A percentile compares a stretch with the other conserved stretches of the same genome.
These are phyloP conservation scores for Papilio xuthus DNA, from an alignment of 1,140 invertebrate genomes.

Conservation along the genomic window DNA sequence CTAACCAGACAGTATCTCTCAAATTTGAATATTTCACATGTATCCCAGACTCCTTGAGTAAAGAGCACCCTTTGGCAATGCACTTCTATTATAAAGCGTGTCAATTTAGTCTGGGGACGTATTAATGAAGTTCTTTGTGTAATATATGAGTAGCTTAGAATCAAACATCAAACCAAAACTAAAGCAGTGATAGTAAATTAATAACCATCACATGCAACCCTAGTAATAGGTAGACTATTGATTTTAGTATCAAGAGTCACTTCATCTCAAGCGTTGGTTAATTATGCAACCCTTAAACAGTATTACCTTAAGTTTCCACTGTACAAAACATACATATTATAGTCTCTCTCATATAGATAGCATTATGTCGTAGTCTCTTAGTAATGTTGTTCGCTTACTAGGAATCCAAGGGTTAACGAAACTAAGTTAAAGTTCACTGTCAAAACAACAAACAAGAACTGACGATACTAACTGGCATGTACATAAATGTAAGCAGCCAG, in stretches of 20 bases:
- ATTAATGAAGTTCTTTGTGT: background rate
- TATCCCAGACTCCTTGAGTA: conserved; percentile 1
- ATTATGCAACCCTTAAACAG: background rate
- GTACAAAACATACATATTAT: background rate
- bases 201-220: background rate
- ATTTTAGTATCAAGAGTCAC: background rate
- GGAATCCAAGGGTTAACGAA: background rate
- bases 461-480: background rate
- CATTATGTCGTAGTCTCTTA: too few species aligned
- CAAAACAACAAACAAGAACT: conserved; percentile 21
- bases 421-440: background rate
- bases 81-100: conserved; percentile 7
- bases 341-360: too few species aligned
- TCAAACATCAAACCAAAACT: conserved; percentile 2
- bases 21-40: background rate
- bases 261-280: background rate
- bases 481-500: conserved; percentile 12
- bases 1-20: background rate
- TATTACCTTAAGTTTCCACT: background rate
- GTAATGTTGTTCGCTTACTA: too few species aligned
- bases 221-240: background rate
- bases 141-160: background rate
- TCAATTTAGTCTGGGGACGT: background rate
- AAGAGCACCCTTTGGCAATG: conserved; percentile 1
- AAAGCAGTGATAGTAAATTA: conserved; percentile 1